Conservation (phyloP, 1,140 invertebrate species). For the Pseudoatta argentina region DNA sequence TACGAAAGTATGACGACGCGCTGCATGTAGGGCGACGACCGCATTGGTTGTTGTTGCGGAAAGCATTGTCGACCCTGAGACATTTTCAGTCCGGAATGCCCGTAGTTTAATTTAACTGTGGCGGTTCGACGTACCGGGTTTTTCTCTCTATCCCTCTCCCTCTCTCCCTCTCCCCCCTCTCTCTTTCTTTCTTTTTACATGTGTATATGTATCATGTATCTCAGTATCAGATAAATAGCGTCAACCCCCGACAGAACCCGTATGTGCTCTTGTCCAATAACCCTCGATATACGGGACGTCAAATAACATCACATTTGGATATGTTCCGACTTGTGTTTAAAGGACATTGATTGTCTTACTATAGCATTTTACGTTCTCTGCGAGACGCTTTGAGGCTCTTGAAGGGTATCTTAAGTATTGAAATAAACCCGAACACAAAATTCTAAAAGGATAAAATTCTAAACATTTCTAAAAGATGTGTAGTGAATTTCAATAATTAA, state of each 20-base stretch:
- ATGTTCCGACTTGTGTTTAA: constrained; percentile 42
- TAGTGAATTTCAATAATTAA: neutral
- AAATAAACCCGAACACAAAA: neutral
- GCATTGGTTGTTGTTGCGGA: constrained; percentile 47
- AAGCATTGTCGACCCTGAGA: constrained; percentile 54
- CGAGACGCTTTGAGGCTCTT: neutral
- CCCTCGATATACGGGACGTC: constrained; percentile 26
- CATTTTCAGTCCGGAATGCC: constrained; percentile 51
- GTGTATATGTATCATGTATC: too few relatives aligned
- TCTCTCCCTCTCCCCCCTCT: too few relatives aligned
- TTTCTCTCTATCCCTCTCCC: neutral
- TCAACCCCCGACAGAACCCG: constrained; percentile 6
- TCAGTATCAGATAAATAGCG: constrained; percentile 33
- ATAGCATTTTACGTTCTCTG: neutral
- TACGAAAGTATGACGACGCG: constrained; percentile 18
- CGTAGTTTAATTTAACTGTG: constrained; percentile 55
- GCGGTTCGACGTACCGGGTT: constrained; percentile 44
- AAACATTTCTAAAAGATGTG: neutral
- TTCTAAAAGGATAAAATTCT: neutral
- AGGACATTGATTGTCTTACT: constrained; percentile 37
- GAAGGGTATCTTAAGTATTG: neutral
- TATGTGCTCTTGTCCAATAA: constrained; percentile 49
- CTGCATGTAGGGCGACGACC: constrained; percentile 14
- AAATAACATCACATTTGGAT: constrained; percentile 59
- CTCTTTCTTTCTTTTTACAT: neutral